phyloP scores from a whole-genome alignment of 2,113 vertebrate genomes.

The Gopherus flavomarginatus region DNA sequence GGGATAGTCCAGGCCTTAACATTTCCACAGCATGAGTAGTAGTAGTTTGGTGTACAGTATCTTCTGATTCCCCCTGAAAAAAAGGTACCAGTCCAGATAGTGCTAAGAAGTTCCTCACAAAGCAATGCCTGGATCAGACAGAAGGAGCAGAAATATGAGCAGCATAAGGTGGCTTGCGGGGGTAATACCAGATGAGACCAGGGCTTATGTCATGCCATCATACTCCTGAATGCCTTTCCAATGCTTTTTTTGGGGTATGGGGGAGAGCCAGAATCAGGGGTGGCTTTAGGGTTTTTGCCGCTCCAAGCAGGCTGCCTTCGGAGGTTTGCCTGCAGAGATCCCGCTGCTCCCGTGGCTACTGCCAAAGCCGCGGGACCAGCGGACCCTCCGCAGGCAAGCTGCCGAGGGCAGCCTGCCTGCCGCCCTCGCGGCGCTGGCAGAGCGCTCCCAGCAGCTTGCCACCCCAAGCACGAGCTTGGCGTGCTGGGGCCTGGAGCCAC shows the following conservation, averaged over 20 bases:
- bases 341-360: too few species aligned
- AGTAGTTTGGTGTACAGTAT: neutral
- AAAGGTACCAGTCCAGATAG: neutral
- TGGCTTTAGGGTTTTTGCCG: too few species aligned
- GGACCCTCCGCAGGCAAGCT: too few species aligned
- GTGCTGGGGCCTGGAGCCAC: too few species aligned
- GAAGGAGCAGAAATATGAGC: neutral
- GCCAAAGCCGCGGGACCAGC: too few species aligned
- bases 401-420: too few species aligned
- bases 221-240: neutral
- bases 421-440: too few species aligned
- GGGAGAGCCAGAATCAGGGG: neutral
- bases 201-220: neutral
- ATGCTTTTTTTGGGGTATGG: neutral
- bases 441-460: too few species aligned
- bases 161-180: neutral
- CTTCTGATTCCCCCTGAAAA: neutral
- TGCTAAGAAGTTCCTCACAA: neutral
- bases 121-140: neutral
- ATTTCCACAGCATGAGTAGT: neutral
- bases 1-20: neutral
- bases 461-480: too few species aligned
- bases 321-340: too few species aligned
- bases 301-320: too few species aligned
- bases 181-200: rapidly evolving